Percentiles rank a stretch among this genome's conserved stretches.
Conservation (phyloP, 2,113 vertebrate genomes). For the Stigmatopora nigra region DNA sequence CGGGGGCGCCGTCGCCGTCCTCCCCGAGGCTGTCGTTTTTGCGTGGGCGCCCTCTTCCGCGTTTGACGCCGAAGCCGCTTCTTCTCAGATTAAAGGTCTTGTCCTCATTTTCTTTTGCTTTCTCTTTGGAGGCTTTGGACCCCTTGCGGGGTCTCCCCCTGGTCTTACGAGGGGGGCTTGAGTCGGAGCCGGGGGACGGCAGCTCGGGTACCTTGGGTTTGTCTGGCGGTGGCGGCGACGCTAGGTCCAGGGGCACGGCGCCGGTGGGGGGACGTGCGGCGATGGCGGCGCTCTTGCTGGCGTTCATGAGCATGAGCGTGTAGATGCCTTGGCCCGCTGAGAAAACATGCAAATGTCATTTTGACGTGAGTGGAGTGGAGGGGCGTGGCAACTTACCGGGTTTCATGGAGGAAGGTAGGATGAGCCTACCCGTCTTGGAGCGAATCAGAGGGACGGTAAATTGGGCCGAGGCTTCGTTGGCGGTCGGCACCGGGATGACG, state of each 20-base stretch:
- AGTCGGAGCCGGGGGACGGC: neutral
- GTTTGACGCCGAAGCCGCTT: neutral
- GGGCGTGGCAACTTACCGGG: conserved; percentile 40
- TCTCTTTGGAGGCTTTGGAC: fast-evolving
- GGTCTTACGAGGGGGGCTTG: neutral
- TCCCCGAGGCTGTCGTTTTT: neutral
- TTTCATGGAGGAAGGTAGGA: conserved; percentile 55
- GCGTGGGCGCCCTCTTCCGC: conserved; percentile 40
- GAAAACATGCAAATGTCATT: neutral
- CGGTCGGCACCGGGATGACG: neutral
- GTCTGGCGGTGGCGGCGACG: neutral
- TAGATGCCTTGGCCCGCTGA: conserved; percentile 40
- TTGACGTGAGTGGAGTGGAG: neutral
- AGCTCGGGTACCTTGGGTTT: neutral
- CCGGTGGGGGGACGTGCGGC: neutral
- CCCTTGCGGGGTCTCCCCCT: conserved; percentile 36
- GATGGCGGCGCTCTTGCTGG: neutral
- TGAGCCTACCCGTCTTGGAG: conserved; percentile 52
- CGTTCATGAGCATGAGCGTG: conserved; percentile 27
- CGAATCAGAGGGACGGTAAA: conserved; percentile 45
- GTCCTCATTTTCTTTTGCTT: neutral
- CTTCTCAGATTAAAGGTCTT: neutral
- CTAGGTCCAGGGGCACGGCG: neutral
- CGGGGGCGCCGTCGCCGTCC: too few species aligned
- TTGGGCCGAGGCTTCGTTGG: neutral